Evolutionary conservation across 2,888 invertebrate genomes (phyloP).

Genomic region (Conomelus anceps): DNA sequence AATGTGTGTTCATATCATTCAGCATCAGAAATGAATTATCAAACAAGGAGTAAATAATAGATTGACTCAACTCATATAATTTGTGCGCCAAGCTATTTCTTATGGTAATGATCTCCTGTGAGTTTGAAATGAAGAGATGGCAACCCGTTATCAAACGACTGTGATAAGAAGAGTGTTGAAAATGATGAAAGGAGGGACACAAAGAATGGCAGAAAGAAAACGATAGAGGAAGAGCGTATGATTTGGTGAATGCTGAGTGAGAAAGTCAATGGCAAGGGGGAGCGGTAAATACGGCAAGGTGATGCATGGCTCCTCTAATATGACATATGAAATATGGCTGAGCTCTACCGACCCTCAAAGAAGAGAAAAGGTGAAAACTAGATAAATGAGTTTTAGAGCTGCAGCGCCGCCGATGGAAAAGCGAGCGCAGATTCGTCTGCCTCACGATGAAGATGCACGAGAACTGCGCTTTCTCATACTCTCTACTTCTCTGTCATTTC

Average conservation of each 20-base stretch:
- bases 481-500: too few relatives aligned
- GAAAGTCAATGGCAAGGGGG: not conserved
- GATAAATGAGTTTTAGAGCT: slow-evolving; percentile 14
- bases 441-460: too few relatives aligned
- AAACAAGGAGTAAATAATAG: not conserved
- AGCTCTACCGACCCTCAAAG: slow-evolving; percentile 9
- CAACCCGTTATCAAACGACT: not conserved
- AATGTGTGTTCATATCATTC: too few relatives aligned
- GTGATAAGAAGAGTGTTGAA: not conserved
- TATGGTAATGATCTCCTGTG: not conserved
- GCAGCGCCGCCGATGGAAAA: not conserved
- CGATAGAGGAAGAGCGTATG: not conserved
- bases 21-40: not conserved
- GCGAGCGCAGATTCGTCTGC: not conserved
- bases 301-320: slow-evolving; percentile 11
- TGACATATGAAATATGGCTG: slow-evolving; percentile 12
- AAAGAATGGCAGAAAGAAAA: not conserved
- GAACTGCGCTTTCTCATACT: too few relatives aligned
- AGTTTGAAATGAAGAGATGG: not conserved
- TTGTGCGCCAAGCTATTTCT: not conserved
- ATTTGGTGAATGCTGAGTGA: not conserved
- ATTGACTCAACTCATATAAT: not conserved
- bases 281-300: not conserved
- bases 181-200: not conserved
- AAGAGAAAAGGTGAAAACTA: slow-evolving; percentile 10